Evolutionary conservation across 2,113 vertebrate species (phyloP), one percentile per base, ranked within the genome.

Genomic region (Semnornis frantzii): DNA sequence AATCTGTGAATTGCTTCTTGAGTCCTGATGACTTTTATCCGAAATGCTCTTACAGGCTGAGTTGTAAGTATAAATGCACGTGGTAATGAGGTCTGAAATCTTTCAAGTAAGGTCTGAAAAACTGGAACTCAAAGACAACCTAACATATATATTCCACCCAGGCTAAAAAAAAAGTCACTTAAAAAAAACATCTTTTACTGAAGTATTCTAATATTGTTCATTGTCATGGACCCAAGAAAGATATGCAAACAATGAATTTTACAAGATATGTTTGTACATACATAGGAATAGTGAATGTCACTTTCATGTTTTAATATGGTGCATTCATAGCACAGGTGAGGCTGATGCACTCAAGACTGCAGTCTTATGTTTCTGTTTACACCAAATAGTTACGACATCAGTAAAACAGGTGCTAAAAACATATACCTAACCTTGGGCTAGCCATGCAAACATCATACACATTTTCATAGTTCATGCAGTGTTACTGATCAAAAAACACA

Each of bases 131-230:
- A 17, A 65, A 82, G 30, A 72, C 81, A 80, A 21, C 2, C 1
- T 15, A 65, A 58, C 25, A 9, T n/a, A 50, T 0, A 0, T 48
- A 34, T 42, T 82, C 34, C 25, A 64, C 30, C 25, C 5, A 71
- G 27, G 25, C 12, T 62, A 42, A 90, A 82, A 87, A 81, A 90
- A 48, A 48, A 18, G 10, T 18, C 46, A 18, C 9, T 46, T 46
- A 42, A 18, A 44, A 44, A 46, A 46, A 16, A 10, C 17, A 33
- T 65, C 78, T 90, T 90, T 44, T 39, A 54, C 16, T 60, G 68
- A 33, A 34, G 39, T 70, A 76, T 65, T 86, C 20, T 50, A 62
- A 21, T 44, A 23, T 78, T 75, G 14, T 65, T 46, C 58, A 42
- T 54, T 72, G 63, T 3, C 30, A 64, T 19, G 70, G 27, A 44